Conservation (phyloP, 1,140 invertebrate genomes). For the Papilio glaucus region DNA sequence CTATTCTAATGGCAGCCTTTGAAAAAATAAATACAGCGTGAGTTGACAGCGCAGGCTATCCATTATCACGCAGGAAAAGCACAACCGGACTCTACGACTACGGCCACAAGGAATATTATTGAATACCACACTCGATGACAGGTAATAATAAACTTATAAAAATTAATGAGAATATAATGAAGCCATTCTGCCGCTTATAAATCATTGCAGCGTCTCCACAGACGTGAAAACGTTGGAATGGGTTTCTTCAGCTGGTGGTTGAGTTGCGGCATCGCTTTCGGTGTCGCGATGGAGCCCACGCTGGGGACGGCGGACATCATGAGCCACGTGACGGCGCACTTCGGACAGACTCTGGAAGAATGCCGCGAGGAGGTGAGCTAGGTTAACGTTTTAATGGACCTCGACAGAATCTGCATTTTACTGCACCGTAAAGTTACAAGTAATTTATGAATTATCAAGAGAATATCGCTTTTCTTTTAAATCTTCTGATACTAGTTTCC, state of each 20-base stretch:
- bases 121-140: slow-evolving; percentile 34
- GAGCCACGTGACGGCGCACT: slow-evolving; percentile 77
- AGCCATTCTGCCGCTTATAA: slow-evolving; percentile 1
- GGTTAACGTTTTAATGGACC: no score
- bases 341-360: slow-evolving; percentile 71
- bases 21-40: slow-evolving; percentile 24
- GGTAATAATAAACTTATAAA: slow-evolving; percentile 45
- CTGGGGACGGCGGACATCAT: slow-evolving; percentile 67
- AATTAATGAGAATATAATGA: slow-evolving; percentile 42
- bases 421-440: no score
- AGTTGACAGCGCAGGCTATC: slow-evolving; percentile 6
- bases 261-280: slow-evolving; percentile 41
- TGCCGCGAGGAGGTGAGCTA: slow-evolving; percentile 76
- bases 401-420: no score
- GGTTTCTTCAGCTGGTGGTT: slow-evolving; percentile 36
- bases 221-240: slow-evolving; percentile 37
- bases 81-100: background rate
- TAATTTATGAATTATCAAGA: no score
- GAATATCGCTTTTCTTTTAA: no score
- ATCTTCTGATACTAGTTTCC: no score
- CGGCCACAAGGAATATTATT: background rate
- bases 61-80: background rate
- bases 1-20: slow-evolving; percentile 23
- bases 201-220: slow-evolving; percentile 34
- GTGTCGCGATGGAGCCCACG: slow-evolving; percentile 41